Base-by-base conservation (phyloP, 1,140 invertebrate genomes). In the Apis laboriosa region DNA sequence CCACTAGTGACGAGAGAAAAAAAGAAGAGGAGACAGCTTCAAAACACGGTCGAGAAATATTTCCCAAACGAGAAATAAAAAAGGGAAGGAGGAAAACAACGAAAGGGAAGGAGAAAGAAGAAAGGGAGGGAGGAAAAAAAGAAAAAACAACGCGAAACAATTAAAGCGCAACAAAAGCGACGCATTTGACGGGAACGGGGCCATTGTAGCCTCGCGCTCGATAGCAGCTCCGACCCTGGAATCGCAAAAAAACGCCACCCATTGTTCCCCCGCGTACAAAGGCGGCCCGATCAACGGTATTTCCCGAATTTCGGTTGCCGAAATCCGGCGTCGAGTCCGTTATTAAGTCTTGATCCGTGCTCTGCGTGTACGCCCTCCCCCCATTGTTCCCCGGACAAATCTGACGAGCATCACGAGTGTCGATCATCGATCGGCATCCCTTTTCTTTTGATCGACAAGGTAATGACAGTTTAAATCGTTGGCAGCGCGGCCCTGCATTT, bases 261-360 rank as follows among this genome's bases (percentile, higher is more conserved):
- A 84, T 84, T 84, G 80, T 84, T 84, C 74, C 67, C 66, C 64
- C 49, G 53, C n/a, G 76, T 64, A 77, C 81, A 77, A 83, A 72
- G 76, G 67, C 60, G 49, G 53, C 21, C 55, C 51, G 66, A 72
- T 56, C 34, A 34, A 34, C 34, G 60, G 76, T 83, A 87, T 88
- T 24, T 82, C 76, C 85, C 68, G 83, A 88, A 88, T 82, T 88
- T 88, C 28, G 34, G 83, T 72, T 68, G 67, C 71, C 73, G 78
- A 79, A 85, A 88, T 84, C 84, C 79, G 17, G 61, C 85, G 84
- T 84, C 85, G 86, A 88, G 82, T 34, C 86, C 87, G 88, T 91
- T 92, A 92, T 92, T 92, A 92, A 92, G 90, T 91, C 90, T 88
- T 91, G 88, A 92, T 92, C 91, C 91, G 88, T 85, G 79, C 68